Evolutionary conservation across 2,797 vertebrate genomes (phyloP).

Genomic region (Myiotriccus ornatus): DNA sequence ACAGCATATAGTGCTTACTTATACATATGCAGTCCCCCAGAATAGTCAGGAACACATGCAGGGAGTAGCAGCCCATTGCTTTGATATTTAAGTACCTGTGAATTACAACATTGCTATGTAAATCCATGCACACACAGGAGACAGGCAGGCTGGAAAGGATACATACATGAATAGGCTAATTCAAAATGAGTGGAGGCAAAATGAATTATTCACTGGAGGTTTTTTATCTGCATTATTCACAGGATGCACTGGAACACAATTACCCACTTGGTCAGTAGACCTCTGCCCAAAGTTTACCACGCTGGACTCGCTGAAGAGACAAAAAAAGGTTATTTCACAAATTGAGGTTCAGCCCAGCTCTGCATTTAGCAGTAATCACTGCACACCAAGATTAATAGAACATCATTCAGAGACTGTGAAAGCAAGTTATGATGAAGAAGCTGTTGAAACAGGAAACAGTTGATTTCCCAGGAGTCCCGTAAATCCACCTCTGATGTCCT

Average conservation of each 20-base stretch:
- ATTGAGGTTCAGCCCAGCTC: background rate
- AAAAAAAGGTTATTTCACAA: background rate
- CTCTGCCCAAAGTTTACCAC: background rate
- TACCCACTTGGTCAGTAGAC: background rate
- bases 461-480: constrained; percentile 65
- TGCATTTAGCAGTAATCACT: constrained; percentile 2
- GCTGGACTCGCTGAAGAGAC: background rate
- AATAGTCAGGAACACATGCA: background rate
- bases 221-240: constrained; percentile 51
- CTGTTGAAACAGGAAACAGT: constrained; percentile 64
- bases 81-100: constrained; percentile 22
- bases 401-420: constrained; percentile 30
- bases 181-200: constrained; percentile 1
- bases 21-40: background rate
- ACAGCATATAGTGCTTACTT: background rate
- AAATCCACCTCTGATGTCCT: constrained; percentile 63
- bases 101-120: background rate
- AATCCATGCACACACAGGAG: background rate
- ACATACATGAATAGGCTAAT: constrained; percentile 26
- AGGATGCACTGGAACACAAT: background rate
- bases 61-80: background rate
- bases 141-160: background rate
- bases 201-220: constrained; percentile 43
- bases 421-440: constrained; percentile 65
- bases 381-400: constrained; percentile 42